These are phyloP conservation scores for Trypoxylus dichotomus DNA, from an alignment of 1,140 invertebrate genomes.

Conservation along the genomic window DNA sequence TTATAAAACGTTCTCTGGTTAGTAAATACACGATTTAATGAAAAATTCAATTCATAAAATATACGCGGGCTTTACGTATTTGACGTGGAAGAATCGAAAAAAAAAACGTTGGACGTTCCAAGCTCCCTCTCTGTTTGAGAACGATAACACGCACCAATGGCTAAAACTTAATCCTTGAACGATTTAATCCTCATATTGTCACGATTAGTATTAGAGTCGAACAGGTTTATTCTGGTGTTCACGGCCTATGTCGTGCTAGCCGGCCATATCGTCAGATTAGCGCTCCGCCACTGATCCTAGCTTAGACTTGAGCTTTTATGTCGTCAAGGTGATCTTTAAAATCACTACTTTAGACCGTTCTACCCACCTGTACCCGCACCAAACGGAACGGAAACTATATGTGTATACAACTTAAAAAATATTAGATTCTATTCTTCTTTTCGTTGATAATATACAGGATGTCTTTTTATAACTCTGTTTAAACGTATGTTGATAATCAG, in stretches of 20 bases:
- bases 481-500: too few relatives aligned
- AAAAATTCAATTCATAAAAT: neutral
- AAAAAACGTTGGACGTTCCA: neutral
- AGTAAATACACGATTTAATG: neutral
- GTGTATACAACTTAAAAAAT: too few relatives aligned
- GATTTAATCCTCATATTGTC: constrained; percentile 48
- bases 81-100: neutral
- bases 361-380: neutral
- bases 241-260: constrained; percentile 42
- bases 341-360: neutral
- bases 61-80: neutral
- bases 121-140: constrained; percentile 37
- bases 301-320: constrained; percentile 40
- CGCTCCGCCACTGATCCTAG: constrained; percentile 44
- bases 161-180: constrained; percentile 46
- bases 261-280: constrained; percentile 49
- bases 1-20: neutral
- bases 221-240: constrained; percentile 47
- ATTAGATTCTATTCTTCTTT: too few relatives aligned
- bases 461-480: too few relatives aligned
- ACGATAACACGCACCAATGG: constrained; percentile 50
- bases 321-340: constrained; percentile 45
- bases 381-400: neutral
- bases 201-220: constrained; percentile 45
- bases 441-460: too few relatives aligned